These are phyloP conservation scores for Myotis lucifugus DNA, from an alignment of 2,113 vertebrate species.

Conservation along the genomic window DNA sequence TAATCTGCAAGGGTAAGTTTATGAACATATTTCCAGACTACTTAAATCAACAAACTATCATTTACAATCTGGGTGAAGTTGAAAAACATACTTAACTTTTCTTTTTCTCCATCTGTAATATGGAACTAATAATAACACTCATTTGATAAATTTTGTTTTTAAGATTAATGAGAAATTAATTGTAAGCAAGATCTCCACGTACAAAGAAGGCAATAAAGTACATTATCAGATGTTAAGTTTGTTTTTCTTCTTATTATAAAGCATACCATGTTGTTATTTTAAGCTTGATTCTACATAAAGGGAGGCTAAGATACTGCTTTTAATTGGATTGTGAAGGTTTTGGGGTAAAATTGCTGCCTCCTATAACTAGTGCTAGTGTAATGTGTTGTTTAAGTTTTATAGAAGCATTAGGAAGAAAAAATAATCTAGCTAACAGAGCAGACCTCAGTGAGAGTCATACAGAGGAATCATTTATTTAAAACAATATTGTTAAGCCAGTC, in stretches of 20 bases:
- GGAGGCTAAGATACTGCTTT: not conserved
- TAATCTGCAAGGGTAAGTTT: not conserved
- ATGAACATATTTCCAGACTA: not conserved
- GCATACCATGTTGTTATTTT: not conserved
- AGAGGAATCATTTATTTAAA: not conserved
- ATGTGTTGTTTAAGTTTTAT: not conserved
- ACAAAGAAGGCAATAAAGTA: not conserved
- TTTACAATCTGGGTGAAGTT: not conserved
- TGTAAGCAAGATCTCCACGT: too few species aligned
- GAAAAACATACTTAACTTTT: slow-evolving; percentile 5
- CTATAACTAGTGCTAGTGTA: not conserved
- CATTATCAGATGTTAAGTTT: not conserved
- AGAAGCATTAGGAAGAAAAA: not conserved
- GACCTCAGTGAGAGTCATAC: not conserved
- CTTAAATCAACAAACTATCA: not conserved
- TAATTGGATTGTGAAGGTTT: not conserved
- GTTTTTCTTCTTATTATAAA: not conserved
- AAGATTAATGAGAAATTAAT: not conserved
- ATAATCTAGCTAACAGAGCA: not conserved
- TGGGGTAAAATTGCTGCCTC: accelerated
- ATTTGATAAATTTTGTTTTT: not conserved
- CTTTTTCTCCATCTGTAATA: not conserved
- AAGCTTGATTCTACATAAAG: not conserved
- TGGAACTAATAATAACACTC: not conserved
- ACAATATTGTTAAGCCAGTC: not conserved